Conservation (phyloP, 2,113 vertebrate species). For the Trichechus manatus region DNA sequence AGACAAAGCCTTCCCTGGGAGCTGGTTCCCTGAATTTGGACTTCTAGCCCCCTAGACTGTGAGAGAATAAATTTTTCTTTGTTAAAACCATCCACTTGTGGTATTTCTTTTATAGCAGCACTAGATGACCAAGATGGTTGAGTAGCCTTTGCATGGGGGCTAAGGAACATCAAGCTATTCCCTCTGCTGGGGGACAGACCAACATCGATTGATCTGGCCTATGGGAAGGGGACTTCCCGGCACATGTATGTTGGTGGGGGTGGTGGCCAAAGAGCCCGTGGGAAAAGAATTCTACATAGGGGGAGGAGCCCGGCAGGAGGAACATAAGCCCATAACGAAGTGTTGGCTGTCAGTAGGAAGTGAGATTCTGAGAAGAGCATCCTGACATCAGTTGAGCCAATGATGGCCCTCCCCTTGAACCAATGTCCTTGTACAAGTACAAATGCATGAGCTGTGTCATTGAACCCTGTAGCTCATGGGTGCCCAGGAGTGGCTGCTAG, state of each 20-base stretch:
- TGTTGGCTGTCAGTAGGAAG: background rate
- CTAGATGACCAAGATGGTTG: too few species aligned
- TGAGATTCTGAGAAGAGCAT: background rate
- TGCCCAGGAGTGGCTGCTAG: too few species aligned
- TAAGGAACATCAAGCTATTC: background rate
- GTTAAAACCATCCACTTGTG: too few species aligned
- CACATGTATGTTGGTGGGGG: too few species aligned
- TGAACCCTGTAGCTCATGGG: background rate
- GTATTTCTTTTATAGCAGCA: too few species aligned
- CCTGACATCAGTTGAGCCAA: rapidly evolving
- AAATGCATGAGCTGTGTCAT: too few species aligned
- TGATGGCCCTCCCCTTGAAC: background rate
- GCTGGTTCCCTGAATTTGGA: too few species aligned
- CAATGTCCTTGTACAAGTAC: background rate
- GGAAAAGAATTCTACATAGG: background rate
- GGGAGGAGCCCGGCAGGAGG: background rate
- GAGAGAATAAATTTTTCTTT: too few species aligned
- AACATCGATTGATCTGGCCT: background rate
- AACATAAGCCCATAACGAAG: too few species aligned
- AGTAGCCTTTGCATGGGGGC: rapidly evolving
- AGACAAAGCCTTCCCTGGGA: too few species aligned
- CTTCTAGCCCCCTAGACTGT: too few species aligned
- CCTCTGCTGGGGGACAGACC: too few species aligned
- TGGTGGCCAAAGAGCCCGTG: background rate
- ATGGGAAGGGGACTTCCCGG: background rate